A percentile compares a stretch with the other conserved stretches of the same genome.
Conservation (phyloP, 2,888 invertebrate species). For the Luffia ferchaultella region DNA sequence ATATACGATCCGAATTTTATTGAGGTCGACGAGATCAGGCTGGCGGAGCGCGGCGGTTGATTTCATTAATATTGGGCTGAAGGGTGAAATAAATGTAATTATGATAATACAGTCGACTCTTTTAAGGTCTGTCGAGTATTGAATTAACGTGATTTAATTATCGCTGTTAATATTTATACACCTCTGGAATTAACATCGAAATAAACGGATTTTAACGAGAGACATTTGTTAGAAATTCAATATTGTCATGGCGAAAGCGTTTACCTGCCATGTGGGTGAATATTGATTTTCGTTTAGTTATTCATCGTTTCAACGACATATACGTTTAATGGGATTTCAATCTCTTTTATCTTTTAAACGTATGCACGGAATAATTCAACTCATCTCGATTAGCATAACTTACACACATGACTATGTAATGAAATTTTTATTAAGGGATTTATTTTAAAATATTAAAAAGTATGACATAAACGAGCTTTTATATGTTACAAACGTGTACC, state of each 20-base stretch:
- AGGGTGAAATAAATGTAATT: not conserved
- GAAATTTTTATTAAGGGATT: too few species aligned
- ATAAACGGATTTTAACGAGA: not conserved
- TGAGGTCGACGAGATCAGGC: not conserved
- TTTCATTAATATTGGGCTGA: not conserved
- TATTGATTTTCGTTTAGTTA: not conserved
- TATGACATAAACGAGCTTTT: too few species aligned
- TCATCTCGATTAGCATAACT: too few species aligned
- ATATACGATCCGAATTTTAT: not conserved
- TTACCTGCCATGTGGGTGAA: not conserved
- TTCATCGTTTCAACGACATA: not conserved
- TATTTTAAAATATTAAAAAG: too few species aligned
- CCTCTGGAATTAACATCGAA: not conserved
- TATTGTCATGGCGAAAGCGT: not conserved
- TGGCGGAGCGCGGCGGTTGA: not conserved
- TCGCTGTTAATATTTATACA: not conserved
- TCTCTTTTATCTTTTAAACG: not conserved
- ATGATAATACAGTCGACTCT: not conserved
- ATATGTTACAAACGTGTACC: too few species aligned
- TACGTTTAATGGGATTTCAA: not conserved
- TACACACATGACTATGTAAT: too few species aligned
- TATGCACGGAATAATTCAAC: too few species aligned
- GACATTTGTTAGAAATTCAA: not conserved
- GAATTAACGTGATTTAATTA: not conserved
- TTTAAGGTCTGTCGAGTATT: not conserved